phyloP scores from a whole-genome alignment of 2,113 vertebrate species.

The Spea multiplicata region DNA sequence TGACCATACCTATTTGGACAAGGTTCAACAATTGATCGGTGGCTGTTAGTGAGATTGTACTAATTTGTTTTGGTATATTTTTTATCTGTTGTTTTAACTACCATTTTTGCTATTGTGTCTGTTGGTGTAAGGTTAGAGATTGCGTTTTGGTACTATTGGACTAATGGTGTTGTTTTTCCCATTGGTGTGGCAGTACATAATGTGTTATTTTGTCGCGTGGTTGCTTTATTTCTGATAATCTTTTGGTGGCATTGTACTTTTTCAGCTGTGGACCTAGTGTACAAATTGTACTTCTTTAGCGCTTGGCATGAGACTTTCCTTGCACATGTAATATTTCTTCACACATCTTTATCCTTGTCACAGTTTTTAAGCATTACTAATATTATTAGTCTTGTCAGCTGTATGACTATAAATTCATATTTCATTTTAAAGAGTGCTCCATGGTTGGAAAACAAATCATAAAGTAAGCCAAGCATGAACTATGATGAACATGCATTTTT shows the following conservation, averaged over 20 bases:
- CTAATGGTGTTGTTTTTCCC: too few species aligned
- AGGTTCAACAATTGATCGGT: too few species aligned
- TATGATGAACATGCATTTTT: constrained; percentile 37
- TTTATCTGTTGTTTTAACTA: too few species aligned
- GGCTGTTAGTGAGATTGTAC: too few species aligned
- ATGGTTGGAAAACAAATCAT: constrained; percentile 45
- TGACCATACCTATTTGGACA: too few species aligned
- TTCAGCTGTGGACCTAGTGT: constrained; percentile 23
- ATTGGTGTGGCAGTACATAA: too few species aligned
- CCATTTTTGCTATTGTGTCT: too few species aligned
- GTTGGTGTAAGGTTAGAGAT: too few species aligned
- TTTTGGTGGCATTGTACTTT: background rate
- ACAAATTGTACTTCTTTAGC: constrained; percentile 7
- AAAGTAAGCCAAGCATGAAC: constrained; percentile 40
- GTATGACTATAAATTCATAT: constrained; percentile 46
- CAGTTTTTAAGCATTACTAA: constrained; percentile 38
- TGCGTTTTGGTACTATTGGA: too few species aligned
- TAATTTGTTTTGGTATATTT: too few species aligned
- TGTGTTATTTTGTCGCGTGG: background rate
- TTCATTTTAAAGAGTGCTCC: constrained; percentile 36
- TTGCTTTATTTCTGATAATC: background rate
- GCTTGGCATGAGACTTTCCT: constrained; percentile 16
- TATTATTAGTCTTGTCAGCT: constrained; percentile 42
- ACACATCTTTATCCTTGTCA: constrained; percentile 37
- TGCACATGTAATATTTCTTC: constrained; percentile 31